These are phyloP conservation scores for Nymphalis polychloros DNA, from an alignment of 2,888 invertebrate species.

Conservation along the genomic window DNA sequence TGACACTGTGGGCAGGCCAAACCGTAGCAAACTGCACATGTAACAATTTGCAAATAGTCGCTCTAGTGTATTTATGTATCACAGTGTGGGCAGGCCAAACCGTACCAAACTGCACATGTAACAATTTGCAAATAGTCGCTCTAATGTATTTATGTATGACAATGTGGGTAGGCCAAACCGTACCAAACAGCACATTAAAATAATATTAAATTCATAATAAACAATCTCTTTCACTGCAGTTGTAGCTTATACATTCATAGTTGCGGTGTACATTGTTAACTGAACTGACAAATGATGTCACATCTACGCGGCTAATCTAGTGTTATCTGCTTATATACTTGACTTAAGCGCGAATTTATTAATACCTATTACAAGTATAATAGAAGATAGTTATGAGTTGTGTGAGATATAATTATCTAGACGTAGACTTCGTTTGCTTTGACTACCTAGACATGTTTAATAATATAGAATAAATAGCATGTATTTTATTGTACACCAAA, in stretches of 20 bases:
- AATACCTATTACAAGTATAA: background rate
- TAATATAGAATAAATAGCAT: background rate
- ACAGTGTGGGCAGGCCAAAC: too few species aligned
- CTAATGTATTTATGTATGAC: too few species aligned
- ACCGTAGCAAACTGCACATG: too few species aligned
- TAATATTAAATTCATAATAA: too few species aligned
- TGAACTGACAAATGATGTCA: conserved; percentile 8
- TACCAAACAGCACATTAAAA: too few species aligned
- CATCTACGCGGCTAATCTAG: conserved; percentile 6
- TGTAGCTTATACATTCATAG: conserved; percentile 1
- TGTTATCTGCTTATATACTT: background rate
- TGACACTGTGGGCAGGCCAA: too few species aligned
- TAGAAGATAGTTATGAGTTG: background rate
- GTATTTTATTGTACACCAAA: too few species aligned
- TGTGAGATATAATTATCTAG: background rate
- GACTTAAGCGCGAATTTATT: conserved; percentile 2
- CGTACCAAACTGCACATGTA: too few species aligned
- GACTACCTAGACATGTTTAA: background rate
- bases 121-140: too few species aligned
- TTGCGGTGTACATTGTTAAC: background rate
- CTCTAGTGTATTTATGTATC: too few species aligned
- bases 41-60: too few species aligned
- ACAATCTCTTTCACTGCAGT: background rate
- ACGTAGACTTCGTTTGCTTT: background rate
- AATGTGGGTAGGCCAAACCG: too few species aligned